These are phyloP conservation scores for Pipistrellus nathusii DNA, from an alignment of 2,797 vertebrate species.

Conservation along the genomic window DNA sequence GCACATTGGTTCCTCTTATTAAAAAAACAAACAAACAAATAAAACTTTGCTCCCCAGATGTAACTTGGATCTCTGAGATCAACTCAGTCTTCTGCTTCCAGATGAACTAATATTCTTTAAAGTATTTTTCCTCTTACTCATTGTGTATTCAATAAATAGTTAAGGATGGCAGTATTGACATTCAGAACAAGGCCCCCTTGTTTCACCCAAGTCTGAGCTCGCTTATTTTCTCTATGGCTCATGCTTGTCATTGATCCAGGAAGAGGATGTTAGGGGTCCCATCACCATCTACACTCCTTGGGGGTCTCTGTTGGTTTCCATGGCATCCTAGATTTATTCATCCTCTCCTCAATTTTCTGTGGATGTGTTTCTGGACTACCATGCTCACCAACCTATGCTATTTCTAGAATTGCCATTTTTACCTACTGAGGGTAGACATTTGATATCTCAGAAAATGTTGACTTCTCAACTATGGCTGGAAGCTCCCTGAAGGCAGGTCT, in stretches of 20 bases:
- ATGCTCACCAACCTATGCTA: background rate
- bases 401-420: constrained; percentile 7
- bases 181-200: background rate
- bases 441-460: background rate
- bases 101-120: constrained; percentile 65
- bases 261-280: background rate
- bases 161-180: constrained; percentile 46
- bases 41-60: background rate
- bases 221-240: background rate
- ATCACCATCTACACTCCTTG: background rate
- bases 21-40: background rate
- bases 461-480: background rate
- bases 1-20: background rate
- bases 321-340: background rate
- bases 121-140: constrained; percentile 3
- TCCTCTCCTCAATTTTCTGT: background rate
- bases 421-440: background rate
- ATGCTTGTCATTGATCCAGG: background rate
- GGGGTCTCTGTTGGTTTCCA: background rate
- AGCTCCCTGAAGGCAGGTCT: background rate
- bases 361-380: background rate
- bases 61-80: background rate
- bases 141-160: constrained; percentile 56
- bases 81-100: constrained; percentile 20
- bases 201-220: constrained; percentile 8